Base-by-base conservation (phyloP, 2,113 vertebrate species). In the Otolemur garnettii region DNA sequence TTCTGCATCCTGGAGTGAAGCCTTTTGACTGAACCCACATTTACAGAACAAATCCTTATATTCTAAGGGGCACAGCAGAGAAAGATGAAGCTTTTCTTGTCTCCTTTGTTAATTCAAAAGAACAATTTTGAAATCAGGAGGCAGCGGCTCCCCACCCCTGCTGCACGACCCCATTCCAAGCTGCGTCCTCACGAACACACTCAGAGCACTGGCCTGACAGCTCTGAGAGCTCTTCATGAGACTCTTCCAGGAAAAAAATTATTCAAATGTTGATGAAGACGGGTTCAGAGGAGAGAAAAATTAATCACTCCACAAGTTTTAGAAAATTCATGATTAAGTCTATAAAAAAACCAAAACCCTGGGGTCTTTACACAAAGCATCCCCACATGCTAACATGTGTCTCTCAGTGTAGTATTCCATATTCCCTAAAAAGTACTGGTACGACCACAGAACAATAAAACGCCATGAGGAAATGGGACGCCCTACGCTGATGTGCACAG, bases 121-220 rank as follows among this genome's bases (percentile, higher is more conserved):
- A 50, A 50, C 45, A 50, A 50, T 50, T 7, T 50, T 50, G 45
- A 50, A 50, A 50, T 50, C 45, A 50, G 45, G 45, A 50, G 8
- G 45, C 45, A 50, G 45, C 45, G 45, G 8, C 45, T 50, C 45
- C 45, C 45, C 45, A 10, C 45, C 45, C 45, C 8, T 9, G 45
- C 7, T 9, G 24, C 3, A 10, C 15, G 30, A 55, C 14, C 30
- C 1, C 7, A 24, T 11, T 42, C 53, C 7, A 14, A 15, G 7
- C 21, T 3, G 5, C 1, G 11, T 4, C 9, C 10, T 14, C 28
- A 1, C 1, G 13, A n/a, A 28, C 0, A 3, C n/a, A 10, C 24
- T 53, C 22, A 75, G 55, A 4, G 2, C 75, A n/a, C 42, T 19
- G 42, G 21, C 10, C 50, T 60, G 5, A 15, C 1, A 45, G 68